A percentile compares a stretch with the other conserved stretches of the same genome.
Conservation (phyloP, 1,140 invertebrate genomes). For the Dermatophagoides farinae region DNA sequence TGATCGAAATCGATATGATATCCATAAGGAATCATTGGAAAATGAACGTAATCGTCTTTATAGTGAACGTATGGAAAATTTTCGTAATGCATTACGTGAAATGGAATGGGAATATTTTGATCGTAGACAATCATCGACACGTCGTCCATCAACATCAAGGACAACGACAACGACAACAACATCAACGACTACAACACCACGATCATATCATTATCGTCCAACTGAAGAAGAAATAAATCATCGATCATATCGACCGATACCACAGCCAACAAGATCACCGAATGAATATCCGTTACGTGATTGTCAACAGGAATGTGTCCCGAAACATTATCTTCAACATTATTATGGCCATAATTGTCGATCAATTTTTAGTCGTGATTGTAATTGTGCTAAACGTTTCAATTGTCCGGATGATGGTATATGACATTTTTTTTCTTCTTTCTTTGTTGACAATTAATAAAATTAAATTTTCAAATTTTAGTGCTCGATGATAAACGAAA, state of each 20-base stretch:
- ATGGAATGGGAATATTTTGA: background rate
- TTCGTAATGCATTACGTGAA: background rate
- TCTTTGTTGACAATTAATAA: background rate
- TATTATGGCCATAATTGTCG: slow-evolving; percentile 13
- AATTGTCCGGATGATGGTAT: background rate
- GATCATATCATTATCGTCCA: too few species aligned
- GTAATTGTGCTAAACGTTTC: slow-evolving; percentile 14
- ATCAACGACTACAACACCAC: too few species aligned
- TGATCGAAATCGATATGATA: background rate
- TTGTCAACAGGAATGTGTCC: slow-evolving; percentile 5
- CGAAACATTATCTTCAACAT: slow-evolving; percentile 12
- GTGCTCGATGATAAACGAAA: background rate
- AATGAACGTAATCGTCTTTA: too few species aligned
- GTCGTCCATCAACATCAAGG: too few species aligned
- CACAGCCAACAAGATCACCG: background rate
- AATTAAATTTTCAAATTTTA: background rate
- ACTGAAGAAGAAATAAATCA: too few species aligned
- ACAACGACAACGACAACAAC: too few species aligned
- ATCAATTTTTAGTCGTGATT: slow-evolving; percentile 6
- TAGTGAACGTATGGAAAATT: too few species aligned
- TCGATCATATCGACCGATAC: background rate
- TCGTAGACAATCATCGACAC: background rate
- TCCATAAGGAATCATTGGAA: too few species aligned
- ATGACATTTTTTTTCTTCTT: background rate
- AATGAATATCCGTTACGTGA: background rate